These are phyloP conservation scores for Ambastaia sidthimunki DNA, from an alignment of 2,797 vertebrate species.

Conservation along the genomic window DNA sequence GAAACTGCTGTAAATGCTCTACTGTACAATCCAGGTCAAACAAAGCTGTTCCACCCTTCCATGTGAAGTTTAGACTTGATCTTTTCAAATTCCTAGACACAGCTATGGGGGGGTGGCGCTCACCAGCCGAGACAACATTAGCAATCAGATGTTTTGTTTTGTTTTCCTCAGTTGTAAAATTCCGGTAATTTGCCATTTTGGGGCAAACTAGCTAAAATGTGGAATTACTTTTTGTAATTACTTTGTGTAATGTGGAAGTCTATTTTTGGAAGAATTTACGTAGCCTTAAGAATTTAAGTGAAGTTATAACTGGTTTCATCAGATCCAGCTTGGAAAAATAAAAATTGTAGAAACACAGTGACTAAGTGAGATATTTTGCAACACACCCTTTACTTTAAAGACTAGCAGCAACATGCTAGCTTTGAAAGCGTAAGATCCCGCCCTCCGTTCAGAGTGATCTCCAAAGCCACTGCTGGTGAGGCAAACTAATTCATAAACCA, in stretches of 20 bases:
- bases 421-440: too few species aligned
- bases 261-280: conserved; percentile 20
- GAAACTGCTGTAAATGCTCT: conserved; percentile 29
- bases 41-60: background rate
- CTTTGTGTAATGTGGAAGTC: background rate
- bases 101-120: conserved; percentile 13
- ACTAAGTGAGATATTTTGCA: background rate
- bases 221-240: background rate
- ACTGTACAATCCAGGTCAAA: conserved; percentile 26
- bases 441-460: too few species aligned
- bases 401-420: too few species aligned
- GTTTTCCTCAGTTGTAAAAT: conserved; percentile 31
- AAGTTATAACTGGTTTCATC: conserved; percentile 11
- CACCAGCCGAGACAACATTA: conserved; percentile 37
- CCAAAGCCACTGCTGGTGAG: too few species aligned
- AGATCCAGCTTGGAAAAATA: background rate
- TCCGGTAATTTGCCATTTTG: conserved; percentile 22
- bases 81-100: conserved; percentile 38
- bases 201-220: conserved; percentile 1
- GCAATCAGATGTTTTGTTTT: conserved; percentile 34
- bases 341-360: background rate
- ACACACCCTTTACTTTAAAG: background rate
- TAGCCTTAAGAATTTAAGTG: background rate
- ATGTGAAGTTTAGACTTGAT: background rate
- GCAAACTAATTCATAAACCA: too few species aligned